These are phyloP conservation scores for Belgica antarctica DNA, from an alignment of 2,888 invertebrate species.

Conservation along the genomic window DNA sequence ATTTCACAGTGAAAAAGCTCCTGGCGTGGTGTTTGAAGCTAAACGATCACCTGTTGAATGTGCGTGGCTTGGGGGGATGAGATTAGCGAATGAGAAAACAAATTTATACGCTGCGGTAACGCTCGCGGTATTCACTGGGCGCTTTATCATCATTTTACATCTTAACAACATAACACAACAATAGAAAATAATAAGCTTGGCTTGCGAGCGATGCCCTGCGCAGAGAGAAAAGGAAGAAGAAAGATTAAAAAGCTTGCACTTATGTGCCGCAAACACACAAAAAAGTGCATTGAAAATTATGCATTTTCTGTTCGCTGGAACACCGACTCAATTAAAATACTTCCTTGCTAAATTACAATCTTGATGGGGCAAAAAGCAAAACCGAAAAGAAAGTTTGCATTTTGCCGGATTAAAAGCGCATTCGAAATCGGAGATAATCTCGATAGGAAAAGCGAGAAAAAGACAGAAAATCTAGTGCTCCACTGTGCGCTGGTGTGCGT, in stretches of 20 bases:
- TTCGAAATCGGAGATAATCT: neutral
- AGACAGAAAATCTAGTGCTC: neutral
- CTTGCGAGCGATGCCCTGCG: no score
- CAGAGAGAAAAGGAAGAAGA: neutral
- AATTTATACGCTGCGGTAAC: neutral
- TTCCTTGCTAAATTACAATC: neutral
- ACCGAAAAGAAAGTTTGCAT: slow-evolving; percentile 15
- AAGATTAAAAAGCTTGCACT: neutral
- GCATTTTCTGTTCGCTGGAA: slow-evolving; percentile 2
- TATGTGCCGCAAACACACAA: slow-evolving; percentile 12
- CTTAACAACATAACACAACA: neutral
- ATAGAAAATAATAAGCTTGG: neutral
- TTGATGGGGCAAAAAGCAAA: neutral
- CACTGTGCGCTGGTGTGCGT: slow-evolving; percentile 2
- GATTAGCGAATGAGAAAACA: neutral
- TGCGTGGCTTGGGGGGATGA: neutral
- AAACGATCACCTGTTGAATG: slow-evolving; percentile 13
- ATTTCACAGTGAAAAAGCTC: neutral
- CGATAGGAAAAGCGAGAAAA: neutral
- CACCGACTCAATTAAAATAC: slow-evolving; percentile 18
- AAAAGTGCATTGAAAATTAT: slow-evolving; percentile 5
- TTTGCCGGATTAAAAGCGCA: slow-evolving; percentile 6
- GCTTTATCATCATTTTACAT: slow-evolving; percentile 8
- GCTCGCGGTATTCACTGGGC: neutral
- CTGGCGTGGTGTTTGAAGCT: neutral